phyloP scores from a whole-genome alignment of 2,797 vertebrate species.

The Rhynchonycteris naso region DNA sequence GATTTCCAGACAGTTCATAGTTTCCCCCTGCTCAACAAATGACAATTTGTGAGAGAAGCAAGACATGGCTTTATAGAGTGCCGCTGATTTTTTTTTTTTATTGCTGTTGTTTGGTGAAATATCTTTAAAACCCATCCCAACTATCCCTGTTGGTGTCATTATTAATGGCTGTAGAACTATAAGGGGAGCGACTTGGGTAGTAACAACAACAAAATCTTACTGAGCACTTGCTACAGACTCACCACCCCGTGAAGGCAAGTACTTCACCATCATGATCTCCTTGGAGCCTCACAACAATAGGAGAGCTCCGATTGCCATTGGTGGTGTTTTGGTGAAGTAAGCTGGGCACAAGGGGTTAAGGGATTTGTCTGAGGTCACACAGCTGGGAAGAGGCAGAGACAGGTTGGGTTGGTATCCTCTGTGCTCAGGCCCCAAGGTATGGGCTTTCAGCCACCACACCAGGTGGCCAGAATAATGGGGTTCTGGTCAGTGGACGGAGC shows the following conservation, averaged over 20 bases:
- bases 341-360: not conserved
- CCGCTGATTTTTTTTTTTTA: conserved; percentile 74
- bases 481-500: not conserved
- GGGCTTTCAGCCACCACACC: not conserved
- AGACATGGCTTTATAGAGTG: conserved; percentile 66
- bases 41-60: conserved; percentile 79
- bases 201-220: not conserved
- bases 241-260: not conserved
- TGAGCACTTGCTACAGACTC: not conserved
- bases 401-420: not conserved
- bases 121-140: conserved; percentile 9
- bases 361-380: not conserved
- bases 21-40: conserved; percentile 77
- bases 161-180: not conserved
- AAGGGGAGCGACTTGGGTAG: not conserved
- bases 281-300: not conserved
- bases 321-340: not conserved
- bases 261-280: not conserved
- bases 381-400: not conserved
- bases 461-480: not conserved
- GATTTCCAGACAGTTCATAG: conserved; percentile 81
- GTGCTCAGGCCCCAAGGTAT: not conserved
- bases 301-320: not conserved
- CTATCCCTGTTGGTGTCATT: not conserved
- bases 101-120: conserved; percentile 73